Conservation (phyloP, 2,888 invertebrate genomes). For the Drosophila buzzatii region DNA sequence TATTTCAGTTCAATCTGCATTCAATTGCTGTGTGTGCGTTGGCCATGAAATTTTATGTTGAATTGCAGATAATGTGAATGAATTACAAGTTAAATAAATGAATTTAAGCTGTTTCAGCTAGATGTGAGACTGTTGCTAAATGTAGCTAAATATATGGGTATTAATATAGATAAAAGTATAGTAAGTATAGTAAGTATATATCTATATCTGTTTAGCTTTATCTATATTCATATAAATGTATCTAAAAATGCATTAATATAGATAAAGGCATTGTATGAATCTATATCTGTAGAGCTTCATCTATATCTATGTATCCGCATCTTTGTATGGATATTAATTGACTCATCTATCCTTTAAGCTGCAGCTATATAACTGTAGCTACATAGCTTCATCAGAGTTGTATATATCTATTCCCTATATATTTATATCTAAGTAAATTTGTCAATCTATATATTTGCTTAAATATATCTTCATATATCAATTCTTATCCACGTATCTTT, state of each 20-base stretch:
- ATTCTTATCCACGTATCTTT: background rate
- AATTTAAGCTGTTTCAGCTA: background rate
- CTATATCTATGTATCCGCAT: background rate
- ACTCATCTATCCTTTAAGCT: background rate
- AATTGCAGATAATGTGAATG: conserved; percentile 18
- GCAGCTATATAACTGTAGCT: background rate
- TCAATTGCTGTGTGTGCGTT: conserved; percentile 28
- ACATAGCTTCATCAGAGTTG: background rate
- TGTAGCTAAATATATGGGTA: background rate
- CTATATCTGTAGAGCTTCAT: background rate
- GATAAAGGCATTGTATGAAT: background rate
- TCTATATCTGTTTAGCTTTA: no score
- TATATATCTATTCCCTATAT: no score
- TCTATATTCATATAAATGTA: background rate
- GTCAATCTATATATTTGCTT: background rate
- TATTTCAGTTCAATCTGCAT: conserved; percentile 12
- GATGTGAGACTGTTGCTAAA: background rate
- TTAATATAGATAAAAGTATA: background rate
- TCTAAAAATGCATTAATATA: background rate
- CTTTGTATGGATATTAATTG: background rate
- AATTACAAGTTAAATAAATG: conserved; percentile 16
- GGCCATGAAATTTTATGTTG: conserved; percentile 13
- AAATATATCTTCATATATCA: background rate
- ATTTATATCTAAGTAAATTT: no score
- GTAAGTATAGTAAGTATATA: background rate